phyloP scores from a whole-genome alignment of 2,113 vertebrate genomes.

The Phycodurus eques region DNA sequence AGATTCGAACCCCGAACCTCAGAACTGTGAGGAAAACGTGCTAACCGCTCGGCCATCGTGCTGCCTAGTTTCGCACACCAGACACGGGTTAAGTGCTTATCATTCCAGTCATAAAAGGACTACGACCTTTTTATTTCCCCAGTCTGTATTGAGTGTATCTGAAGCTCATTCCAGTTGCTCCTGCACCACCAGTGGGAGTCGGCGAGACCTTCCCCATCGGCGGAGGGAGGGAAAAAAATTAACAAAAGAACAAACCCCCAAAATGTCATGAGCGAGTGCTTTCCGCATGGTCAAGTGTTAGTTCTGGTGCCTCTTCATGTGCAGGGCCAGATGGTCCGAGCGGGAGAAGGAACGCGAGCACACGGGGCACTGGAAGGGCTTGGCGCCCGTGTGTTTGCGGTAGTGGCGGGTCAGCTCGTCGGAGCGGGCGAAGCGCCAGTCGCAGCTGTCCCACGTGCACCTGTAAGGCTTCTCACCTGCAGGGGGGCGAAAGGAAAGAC shows the following conservation, averaged over 20 bases:
- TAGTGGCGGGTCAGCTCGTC: slow-evolving; percentile 96
- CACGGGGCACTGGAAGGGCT: slow-evolving; percentile 95
- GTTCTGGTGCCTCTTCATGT: slow-evolving; percentile 99
- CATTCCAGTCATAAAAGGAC: slow-evolving; percentile 50
- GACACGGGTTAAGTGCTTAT: slow-evolving; percentile 41
- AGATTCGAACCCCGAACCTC: background rate
- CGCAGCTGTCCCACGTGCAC: slow-evolving; percentile 96
- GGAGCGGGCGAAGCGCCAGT: slow-evolving; percentile 96
- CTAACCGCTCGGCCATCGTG: background rate
- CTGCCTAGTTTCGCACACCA: background rate
- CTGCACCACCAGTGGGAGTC: background rate
- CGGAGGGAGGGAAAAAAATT: background rate
- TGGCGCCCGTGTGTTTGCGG: slow-evolving; percentile 95
- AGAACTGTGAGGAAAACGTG: no score
- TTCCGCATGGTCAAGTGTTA: slow-evolving; percentile 54
- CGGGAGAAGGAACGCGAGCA: slow-evolving; percentile 97
- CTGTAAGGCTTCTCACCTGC: slow-evolving; percentile 97
- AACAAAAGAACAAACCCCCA: background rate
- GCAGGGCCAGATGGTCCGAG: slow-evolving; percentile 95
- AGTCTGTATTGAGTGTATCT: slow-evolving; percentile 19
- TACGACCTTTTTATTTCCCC: slow-evolving; percentile 27
- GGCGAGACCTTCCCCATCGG: background rate
- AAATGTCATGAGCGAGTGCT: slow-evolving; percentile 26
- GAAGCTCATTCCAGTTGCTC: slow-evolving; percentile 3
- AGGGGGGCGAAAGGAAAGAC: slow-evolving; percentile 3